Evolutionary conservation across 2,113 vertebrate species (phyloP).

Genomic region (Rostratula benghalensis): DNA sequence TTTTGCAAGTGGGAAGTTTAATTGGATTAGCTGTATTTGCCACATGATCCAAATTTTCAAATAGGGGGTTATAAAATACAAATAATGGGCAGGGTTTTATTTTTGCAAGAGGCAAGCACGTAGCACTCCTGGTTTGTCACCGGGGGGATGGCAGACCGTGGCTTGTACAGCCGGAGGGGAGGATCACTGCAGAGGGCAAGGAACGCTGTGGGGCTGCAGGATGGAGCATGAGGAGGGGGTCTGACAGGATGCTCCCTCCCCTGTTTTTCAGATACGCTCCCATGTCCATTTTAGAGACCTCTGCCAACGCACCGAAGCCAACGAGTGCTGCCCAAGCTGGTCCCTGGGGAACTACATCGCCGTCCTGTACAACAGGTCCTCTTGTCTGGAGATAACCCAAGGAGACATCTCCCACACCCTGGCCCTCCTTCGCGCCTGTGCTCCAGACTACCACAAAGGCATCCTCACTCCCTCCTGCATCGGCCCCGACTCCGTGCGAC

Average conservation of each 20-base stretch:
- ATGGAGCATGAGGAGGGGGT: not conserved
- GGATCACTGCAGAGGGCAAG: not conserved
- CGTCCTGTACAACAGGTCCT: conserved; percentile 89
- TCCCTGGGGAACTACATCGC: conserved; percentile 96
- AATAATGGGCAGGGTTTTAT: not conserved
- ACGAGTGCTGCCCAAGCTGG: conserved; percentile 95
- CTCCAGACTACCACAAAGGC: conserved; percentile 88
- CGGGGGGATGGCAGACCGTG: not conserved
- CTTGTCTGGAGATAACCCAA: conserved; percentile 88
- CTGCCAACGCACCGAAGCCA: conserved; percentile 82
- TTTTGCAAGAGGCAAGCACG: not conserved
- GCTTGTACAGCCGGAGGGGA: not conserved
- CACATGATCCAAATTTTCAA: not conserved
- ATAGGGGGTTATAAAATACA: not conserved
- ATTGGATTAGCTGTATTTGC: not conserved
- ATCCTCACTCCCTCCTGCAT: conserved; percentile 83
- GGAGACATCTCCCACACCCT: conserved; percentile 87
- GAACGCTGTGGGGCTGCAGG: not conserved
- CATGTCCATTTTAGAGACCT: conserved; percentile 86
- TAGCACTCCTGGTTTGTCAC: not conserved
- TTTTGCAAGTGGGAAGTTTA: not conserved
- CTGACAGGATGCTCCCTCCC: not conserved
- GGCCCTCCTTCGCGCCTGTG: conserved; percentile 88
- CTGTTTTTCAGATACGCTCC: conserved; percentile 87
- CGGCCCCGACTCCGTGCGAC: conserved; percentile 72